These are phyloP conservation scores for Rhogogaster chlorosoma DNA, from an alignment of 2,888 invertebrate species.

Conservation along the genomic window DNA sequence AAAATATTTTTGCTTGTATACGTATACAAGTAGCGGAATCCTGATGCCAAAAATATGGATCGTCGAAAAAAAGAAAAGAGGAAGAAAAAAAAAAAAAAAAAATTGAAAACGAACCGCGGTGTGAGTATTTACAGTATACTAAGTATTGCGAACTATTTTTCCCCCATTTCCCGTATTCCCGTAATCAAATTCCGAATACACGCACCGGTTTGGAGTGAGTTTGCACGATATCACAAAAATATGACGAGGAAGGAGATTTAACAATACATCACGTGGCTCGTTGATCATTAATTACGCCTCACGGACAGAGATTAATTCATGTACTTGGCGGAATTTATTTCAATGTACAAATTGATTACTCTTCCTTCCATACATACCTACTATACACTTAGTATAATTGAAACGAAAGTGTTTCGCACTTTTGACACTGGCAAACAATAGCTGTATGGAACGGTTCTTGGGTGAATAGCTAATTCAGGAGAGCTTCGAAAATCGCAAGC, in stretches of 20 bases:
- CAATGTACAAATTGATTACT: slow-evolving; percentile 15
- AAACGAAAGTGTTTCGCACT: not conserved
- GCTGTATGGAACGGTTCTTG: not conserved
- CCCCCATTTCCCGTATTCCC: not conserved
- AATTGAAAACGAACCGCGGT: not conserved
- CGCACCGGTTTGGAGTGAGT: not conserved
- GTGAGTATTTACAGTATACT: not conserved
- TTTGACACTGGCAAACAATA: not conserved
- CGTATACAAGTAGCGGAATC: not conserved
- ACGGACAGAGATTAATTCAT: not conserved
- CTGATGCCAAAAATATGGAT: not conserved
- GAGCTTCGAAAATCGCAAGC: not conserved
- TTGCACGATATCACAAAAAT: not conserved
- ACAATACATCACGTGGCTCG: not conserved
- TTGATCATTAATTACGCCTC: not conserved
- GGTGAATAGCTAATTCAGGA: not conserved
- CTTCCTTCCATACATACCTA: not conserved
- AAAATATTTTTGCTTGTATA: not conserved
- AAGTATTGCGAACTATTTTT: not conserved
- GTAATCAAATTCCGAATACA: not conserved
- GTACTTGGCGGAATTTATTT: slow-evolving; percentile 1
- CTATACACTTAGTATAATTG: not conserved
- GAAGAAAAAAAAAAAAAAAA: not conserved
- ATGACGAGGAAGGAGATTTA: not conserved
- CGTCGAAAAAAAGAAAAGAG: not conserved